phyloP scores from a whole-genome alignment of 2,888 invertebrate species.

The Ophion costatus region DNA sequence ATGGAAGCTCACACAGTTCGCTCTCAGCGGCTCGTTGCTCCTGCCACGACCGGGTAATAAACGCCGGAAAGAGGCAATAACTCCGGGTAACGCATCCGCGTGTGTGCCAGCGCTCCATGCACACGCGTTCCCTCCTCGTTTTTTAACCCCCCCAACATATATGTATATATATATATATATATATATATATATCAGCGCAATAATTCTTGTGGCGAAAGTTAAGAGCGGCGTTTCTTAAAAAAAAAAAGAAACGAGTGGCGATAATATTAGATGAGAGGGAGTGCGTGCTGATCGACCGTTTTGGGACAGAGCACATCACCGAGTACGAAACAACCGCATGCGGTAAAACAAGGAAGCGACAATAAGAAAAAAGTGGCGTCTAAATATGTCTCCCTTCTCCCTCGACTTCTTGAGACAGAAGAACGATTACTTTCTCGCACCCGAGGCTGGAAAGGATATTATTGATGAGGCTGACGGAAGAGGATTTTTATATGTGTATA shows the following conservation, averaged over 20 bases:
- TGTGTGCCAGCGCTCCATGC: conserved; percentile 11
- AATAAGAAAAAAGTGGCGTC: conserved; percentile 32
- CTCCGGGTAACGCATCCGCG: conserved; percentile 74
- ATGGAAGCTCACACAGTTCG: conserved; percentile 45
- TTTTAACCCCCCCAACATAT: neutral
- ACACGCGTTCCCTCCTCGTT: neutral
- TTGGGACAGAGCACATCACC: conserved; percentile 63
- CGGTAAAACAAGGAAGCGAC: conserved; percentile 11
- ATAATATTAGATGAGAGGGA: conserved; percentile 9
- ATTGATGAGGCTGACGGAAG: conserved; percentile 38
- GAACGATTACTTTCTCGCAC: conserved; percentile 59
- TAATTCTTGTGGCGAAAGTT: neutral
- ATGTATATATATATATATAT: neutral
- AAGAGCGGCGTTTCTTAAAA: neutral
- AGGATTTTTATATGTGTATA: conserved; percentile 33
- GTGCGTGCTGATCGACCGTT: conserved; percentile 64
- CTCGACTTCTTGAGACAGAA: conserved; percentile 53
- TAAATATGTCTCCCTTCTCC: conserved; percentile 31
- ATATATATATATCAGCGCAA: neutral
- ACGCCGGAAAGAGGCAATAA: conserved; percentile 79
- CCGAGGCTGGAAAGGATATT: conserved; percentile 56
- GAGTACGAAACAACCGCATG: conserved; percentile 54
- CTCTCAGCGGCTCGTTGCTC: conserved; percentile 30
- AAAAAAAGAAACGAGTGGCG: neutral
- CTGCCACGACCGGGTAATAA: conserved; percentile 73